These are phyloP conservation scores for Drosophila rubida DNA, from an alignment of 2,888 invertebrate genomes.

Conservation along the genomic window DNA sequence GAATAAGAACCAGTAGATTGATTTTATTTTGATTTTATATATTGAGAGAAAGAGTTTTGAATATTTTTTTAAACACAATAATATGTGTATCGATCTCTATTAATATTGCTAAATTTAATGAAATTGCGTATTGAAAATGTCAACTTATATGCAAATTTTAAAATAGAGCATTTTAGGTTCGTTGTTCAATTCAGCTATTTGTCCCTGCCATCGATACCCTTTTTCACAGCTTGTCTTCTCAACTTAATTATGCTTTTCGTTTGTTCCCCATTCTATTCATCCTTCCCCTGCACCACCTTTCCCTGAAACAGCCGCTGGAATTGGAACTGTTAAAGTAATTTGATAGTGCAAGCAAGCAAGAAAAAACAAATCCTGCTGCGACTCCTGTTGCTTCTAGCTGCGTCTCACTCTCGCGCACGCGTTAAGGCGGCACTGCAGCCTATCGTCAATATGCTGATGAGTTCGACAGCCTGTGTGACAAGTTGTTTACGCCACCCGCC, in stretches of 20 bases:
- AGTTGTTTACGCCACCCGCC: not conserved
- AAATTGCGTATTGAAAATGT: too few species aligned
- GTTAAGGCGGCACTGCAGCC: too few species aligned
- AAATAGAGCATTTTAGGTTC: not conserved
- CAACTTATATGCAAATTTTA: too few species aligned
- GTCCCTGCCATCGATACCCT: not conserved
- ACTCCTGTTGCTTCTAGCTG: conserved; percentile 19
- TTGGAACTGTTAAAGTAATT: conserved; percentile 33
- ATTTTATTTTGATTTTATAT: too few species aligned
- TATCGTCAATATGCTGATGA: conserved; percentile 28
- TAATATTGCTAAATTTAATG: too few species aligned
- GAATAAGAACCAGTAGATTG: too few species aligned
- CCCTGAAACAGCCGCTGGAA: not conserved
- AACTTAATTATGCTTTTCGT: conserved; percentile 23
- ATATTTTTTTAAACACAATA: too few species aligned
- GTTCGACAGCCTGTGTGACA: conserved; percentile 33
- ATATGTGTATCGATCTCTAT: too few species aligned
- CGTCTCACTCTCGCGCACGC: not conserved
- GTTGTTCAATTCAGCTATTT: not conserved
- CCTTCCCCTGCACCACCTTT: not conserved
- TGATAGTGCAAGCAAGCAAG: conserved; percentile 16
- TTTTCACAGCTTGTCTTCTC: conserved; percentile 11
- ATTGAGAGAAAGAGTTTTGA: too few species aligned
- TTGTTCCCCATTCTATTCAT: not conserved
- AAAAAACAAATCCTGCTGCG: conserved; percentile 7